Evolutionary conservation across 1,140 invertebrate species (phyloP).

Genomic region (Pseudomyrmex pallidus): DNA sequence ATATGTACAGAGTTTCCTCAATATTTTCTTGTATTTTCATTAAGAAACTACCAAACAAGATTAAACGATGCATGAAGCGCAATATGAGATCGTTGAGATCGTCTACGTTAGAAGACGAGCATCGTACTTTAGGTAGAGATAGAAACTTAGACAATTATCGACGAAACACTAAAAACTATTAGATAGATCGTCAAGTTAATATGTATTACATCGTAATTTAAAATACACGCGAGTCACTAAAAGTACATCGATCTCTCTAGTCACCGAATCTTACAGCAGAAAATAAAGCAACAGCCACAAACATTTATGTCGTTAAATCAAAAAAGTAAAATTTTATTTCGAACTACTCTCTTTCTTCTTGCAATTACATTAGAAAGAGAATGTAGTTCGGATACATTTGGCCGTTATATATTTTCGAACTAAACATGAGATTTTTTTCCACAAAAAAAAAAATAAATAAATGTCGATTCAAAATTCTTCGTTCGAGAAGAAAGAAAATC

Average conservation of each 20-base stretch:
- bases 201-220: slow-evolving; percentile 23
- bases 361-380: background rate
- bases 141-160: background rate
- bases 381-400: background rate
- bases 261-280: background rate
- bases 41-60: background rate
- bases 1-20: background rate
- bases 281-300: slow-evolving; percentile 11
- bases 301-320: background rate
- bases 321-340: no score
- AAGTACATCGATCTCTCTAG: background rate
- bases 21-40: background rate
- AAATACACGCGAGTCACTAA: slow-evolving; percentile 1
- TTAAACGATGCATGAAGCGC: background rate
- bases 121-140: background rate
- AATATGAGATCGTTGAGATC: slow-evolving; percentile 15
- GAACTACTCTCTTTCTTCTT: no score
- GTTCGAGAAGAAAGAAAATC: background rate
- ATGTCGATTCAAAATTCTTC: background rate
- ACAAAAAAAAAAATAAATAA: background rate
- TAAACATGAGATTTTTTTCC: background rate
- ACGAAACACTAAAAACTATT: background rate
- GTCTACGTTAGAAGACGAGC: no score
- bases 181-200: background rate
- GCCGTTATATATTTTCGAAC: background rate